Evolutionary conservation across 2,797 vertebrate genomes (phyloP).

Genomic region (Catharus ustulatus): DNA sequence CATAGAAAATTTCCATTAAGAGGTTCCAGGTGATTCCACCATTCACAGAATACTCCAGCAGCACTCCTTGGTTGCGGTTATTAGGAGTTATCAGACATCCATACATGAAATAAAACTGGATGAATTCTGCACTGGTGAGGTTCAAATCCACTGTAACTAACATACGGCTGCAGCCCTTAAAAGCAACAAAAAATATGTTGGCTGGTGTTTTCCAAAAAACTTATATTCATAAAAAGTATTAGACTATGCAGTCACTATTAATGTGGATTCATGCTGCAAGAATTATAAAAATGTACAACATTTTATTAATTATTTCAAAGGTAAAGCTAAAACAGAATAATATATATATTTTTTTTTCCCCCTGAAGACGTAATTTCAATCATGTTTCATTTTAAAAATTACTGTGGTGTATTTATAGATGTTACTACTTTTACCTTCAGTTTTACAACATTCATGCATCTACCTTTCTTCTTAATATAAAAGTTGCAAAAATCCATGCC

Average conservation of each 20-base stretch:
- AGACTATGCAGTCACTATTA: neutral
- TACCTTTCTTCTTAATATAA: neutral
- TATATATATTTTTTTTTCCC: neutral
- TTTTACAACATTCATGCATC: neutral
- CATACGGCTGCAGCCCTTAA: constrained; percentile 92
- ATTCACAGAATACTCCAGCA: constrained; percentile 95
- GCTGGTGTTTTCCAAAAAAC: neutral
- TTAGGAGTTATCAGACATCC: constrained; percentile 94
- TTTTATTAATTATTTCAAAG: neutral
- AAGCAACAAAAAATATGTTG: neutral
- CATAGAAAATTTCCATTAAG: constrained; percentile 95
- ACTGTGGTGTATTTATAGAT: neutral
- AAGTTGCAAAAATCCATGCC: neutral
- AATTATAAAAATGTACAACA: neutral
- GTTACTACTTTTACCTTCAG: neutral
- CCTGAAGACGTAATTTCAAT: neutral
- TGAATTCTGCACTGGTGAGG: constrained; percentile 94
- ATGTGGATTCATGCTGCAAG: neutral
- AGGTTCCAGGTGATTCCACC: constrained; percentile 95
- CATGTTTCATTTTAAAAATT: neutral
- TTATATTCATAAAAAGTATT: neutral
- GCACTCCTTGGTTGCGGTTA: constrained; percentile 94
- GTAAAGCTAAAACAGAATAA: neutral
- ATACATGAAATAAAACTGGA: constrained; percentile 99
- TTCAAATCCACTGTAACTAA: constrained; percentile 95